A percentile compares a stretch with the other conserved stretches of the same genome.
These are phyloP conservation scores for Pipa parva DNA, from an alignment of 2,113 vertebrate species.

Conservation along the genomic window DNA sequence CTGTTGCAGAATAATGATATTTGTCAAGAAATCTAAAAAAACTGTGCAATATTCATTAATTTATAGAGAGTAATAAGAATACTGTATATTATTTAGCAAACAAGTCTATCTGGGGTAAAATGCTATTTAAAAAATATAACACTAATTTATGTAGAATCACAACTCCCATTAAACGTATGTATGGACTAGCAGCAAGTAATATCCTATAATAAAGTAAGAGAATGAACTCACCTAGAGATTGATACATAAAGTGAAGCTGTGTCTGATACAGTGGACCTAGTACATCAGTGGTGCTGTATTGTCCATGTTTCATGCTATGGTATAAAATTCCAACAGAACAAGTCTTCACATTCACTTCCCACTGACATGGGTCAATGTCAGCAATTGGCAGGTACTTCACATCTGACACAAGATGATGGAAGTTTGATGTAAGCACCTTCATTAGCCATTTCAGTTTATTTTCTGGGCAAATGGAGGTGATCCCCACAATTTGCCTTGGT, in stretches of 20 bases:
- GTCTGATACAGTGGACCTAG: not conserved
- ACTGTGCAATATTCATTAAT: too few species aligned
- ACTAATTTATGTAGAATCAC: not conserved
- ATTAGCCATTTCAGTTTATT: not conserved
- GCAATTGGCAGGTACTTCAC: not conserved
- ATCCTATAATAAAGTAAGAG: not conserved
- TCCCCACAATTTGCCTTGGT: not conserved
- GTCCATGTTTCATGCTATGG: not conserved
- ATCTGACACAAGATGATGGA: not conserved
- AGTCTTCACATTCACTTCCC: not conserved
- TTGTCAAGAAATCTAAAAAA: too few species aligned
- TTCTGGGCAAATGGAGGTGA: not conserved
- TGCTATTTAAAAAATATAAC: not conserved
- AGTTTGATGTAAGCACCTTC: not conserved
- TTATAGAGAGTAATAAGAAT: too few species aligned
- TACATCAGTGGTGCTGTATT: not conserved
- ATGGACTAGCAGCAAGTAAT: not conserved
- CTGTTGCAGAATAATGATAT: too few species aligned
- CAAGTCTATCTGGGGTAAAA: not conserved
- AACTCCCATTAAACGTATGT: not conserved
- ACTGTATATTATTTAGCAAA: too few species aligned
- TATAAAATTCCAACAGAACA: not conserved
- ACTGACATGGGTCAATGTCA: not conserved
- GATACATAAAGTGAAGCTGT: not conserved
- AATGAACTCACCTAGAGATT: not conserved